phyloP scores from a whole-genome alignment of 1,140 invertebrate genomes.

The Zaprionus africanus region DNA sequence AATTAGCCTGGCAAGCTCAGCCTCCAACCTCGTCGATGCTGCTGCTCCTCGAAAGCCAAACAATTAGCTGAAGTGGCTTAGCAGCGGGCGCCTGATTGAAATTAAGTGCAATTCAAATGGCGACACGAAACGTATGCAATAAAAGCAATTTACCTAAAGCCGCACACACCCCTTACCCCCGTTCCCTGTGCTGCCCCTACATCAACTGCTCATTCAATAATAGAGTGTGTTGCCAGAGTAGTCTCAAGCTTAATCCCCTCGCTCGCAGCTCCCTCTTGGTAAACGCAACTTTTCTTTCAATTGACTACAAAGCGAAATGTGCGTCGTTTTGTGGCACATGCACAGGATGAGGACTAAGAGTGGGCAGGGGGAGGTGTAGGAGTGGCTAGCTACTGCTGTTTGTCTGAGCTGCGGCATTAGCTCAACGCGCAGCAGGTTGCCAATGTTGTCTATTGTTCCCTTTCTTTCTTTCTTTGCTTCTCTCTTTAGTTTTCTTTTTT shows the following conservation, averaged over 20 bases:
- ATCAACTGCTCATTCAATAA: conserved; percentile 26
- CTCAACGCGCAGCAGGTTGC: conserved; percentile 70
- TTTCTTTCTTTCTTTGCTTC: conserved; percentile 20
- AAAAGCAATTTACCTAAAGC: conserved; percentile 80
- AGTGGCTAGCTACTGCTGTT: conserved; percentile 49
- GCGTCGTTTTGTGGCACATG: conserved; percentile 40
- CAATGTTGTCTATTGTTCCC: conserved; percentile 73
- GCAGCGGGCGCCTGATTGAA: conserved; percentile 78
- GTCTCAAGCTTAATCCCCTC: conserved; percentile 33
- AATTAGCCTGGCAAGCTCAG: conserved; percentile 54
- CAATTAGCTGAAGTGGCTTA: conserved; percentile 80
- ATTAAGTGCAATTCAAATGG: conserved; percentile 81
- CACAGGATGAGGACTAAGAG: not conserved
- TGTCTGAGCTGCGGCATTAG: conserved; percentile 77
- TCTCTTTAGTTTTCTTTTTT: conserved; percentile 29
- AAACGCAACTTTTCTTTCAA: conserved; percentile 46
- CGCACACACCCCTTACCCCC: not conserved
- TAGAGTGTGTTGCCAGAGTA: conserved; percentile 39
- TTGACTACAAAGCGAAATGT: conserved; percentile 53
- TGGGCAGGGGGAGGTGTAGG: not conserved
- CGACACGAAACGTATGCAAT: conserved; percentile 78
- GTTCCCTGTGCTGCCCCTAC: not conserved
- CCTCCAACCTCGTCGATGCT: not conserved
- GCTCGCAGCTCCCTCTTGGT: not conserved
- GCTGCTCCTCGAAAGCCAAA: conserved; percentile 58